Conservation (phyloP, 2,888 invertebrate species). For the Bellardia bayeri region DNA sequence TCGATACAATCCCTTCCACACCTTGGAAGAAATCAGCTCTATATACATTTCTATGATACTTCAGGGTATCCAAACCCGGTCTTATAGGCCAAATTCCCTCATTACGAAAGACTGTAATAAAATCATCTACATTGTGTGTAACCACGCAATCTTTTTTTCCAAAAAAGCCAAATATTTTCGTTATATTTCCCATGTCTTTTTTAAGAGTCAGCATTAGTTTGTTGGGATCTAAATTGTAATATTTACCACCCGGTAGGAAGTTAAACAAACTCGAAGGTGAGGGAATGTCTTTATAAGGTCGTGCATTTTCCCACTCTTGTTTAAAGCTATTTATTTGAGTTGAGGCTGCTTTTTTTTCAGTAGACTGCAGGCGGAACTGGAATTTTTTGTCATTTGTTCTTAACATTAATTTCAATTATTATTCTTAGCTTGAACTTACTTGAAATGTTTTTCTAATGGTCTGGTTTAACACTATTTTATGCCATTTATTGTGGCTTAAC, state of each 20-base stretch:
- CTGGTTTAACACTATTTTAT: not conserved
- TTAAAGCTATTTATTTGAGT: constrained; percentile 85
- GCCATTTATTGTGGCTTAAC: not conserved
- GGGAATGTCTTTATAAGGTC: constrained; percentile 78
- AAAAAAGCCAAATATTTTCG: constrained; percentile 57
- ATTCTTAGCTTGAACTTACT: not conserved
- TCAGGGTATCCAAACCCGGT: constrained; percentile 81
- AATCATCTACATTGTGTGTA: constrained; percentile 85
- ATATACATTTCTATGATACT: constrained; percentile 81
- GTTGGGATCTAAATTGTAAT: constrained; percentile 74
- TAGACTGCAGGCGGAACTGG: constrained; percentile 76
- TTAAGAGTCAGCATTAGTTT: constrained; percentile 72
- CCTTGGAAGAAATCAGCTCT: constrained; percentile 74
- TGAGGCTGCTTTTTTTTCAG: constrained; percentile 82
- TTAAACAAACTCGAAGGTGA: constrained; percentile 67
- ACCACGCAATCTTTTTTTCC: constrained; percentile 79
- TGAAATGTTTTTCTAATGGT: not conserved
- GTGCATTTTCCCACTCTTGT: constrained; percentile 83
- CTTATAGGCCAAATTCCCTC: constrained; percentile 85
- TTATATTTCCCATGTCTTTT: constrained; percentile 67
- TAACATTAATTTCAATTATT: not conserved
- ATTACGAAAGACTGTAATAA: constrained; percentile 84
- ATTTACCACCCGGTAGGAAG: constrained; percentile 79
- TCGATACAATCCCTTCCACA: constrained; percentile 63
- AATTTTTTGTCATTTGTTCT: not conserved